Conservation (phyloP, 2,113 vertebrate genomes). For the Sebastes fasciatus region DNA sequence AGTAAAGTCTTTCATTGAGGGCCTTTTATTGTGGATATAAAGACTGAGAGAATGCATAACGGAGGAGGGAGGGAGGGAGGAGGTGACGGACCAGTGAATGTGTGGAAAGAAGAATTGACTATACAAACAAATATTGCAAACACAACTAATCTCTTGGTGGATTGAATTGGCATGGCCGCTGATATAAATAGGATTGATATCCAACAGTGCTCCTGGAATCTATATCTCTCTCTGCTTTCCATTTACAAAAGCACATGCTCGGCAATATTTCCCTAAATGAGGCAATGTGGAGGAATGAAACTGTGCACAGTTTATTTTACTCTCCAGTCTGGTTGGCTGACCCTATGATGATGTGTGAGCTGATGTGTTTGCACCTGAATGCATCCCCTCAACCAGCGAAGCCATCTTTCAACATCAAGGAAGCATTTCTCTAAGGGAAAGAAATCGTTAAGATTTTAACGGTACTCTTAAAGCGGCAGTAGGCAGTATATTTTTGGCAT, state of each 20-base stretch:
- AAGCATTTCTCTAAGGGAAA: too few species aligned
- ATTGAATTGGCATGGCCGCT: conserved; percentile 29
- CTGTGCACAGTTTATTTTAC: neutral
- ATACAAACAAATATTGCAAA: conserved; percentile 34
- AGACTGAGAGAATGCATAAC: neutral
- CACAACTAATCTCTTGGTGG: conserved; percentile 19
- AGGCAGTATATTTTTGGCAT: too few species aligned
- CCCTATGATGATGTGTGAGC: conserved; percentile 1
- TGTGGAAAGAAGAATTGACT: conserved; percentile 27
- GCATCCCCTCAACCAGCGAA: neutral
- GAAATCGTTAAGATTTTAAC: too few species aligned
- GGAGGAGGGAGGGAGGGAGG: neutral
- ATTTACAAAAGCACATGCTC: conserved; percentile 33
- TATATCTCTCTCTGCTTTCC: conserved; percentile 37
- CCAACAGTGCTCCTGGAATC: conserved; percentile 35
- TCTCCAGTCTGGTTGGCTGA: neutral
- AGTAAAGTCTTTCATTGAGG: neutral
- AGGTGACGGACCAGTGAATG: neutral
- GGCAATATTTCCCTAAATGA: conserved; percentile 44
- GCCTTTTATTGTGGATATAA: neutral
- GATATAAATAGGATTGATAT: conserved; percentile 49
- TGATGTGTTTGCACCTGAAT: neutral
- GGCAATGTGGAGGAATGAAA: conserved; percentile 24
- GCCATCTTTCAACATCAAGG: too few species aligned
- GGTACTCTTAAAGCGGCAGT: too few species aligned